Conservation (phyloP, 92 coral and sea anemone species). For the Zoanthus gigantus region DNA sequence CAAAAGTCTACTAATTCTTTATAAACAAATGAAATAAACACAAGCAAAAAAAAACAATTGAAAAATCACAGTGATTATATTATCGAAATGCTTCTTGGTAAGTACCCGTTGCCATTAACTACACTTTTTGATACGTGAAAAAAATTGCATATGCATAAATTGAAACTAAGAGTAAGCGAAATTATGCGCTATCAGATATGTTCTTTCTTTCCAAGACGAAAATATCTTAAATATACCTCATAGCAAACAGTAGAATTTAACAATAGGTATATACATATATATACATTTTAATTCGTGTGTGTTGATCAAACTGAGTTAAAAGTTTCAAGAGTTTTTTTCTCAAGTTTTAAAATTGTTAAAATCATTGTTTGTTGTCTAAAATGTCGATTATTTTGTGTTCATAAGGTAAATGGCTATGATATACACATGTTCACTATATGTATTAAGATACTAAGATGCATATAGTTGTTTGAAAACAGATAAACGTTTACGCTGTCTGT, state of each 20-base stretch:
- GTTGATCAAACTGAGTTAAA: no score
- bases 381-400: no score
- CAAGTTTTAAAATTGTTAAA: no score
- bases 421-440: no score
- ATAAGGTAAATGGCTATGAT: no score
- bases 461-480: no score
- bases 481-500: no score
- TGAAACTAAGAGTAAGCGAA: not conserved
- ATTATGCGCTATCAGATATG: not conserved
- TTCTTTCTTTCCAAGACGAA: not conserved
- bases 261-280: no score
- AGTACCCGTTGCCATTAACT: not conserved
- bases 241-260: not conserved
- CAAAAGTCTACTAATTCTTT: not conserved
- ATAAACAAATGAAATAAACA: not conserved
- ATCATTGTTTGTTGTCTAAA: no score
- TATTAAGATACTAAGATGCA: no score
- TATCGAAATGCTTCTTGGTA: conserved; percentile 12
- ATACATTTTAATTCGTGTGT: no score
- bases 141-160: not conserved
- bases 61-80: not conserved
- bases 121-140: not conserved
- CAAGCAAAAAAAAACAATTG: not conserved
- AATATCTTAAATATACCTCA: not conserved
- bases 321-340: no score